Evolutionary conservation across 1,140 invertebrate species (phyloP), one percentile per base, ranked within the genome.

Genomic region (Solen grandis): DNA sequence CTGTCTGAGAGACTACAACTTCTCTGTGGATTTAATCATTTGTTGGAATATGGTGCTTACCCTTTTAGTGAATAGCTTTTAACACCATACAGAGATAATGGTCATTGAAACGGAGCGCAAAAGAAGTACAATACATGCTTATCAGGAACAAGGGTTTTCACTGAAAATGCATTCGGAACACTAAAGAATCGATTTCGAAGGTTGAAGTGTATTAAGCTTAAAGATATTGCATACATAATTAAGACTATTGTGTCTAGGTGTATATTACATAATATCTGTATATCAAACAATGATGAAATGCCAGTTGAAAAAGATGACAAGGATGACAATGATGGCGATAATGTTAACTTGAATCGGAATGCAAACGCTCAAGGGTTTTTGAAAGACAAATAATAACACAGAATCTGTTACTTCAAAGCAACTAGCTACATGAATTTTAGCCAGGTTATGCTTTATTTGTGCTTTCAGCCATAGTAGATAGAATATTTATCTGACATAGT

Each of bases 181-280:
- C 36, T 82, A 50, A 82, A 82, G 66, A 46, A 16, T 22, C 52
- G 69, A 82, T 77, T 82, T 41, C 27, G 72, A 22, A 10, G 80
- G 22, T 27, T 76, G 5, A 65, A 70, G 31, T 27, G 72, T 16
- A 52, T 82, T 3, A 38, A 73, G 36, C 36, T 52, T 27, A 38
- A 14, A 22, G 38, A 70, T 27, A 76, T 82, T 57, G 66, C 70
- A 22, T 57, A 66, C 14, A 68, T 68, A 25, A 66, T 76, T 31
- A 59, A 77, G 52, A 50, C 35, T 59, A 54, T 70, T 14, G n/a
- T 82, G 41, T 25, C 69, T 27, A 36, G 55, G 54, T 82, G 80
- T 65, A 31, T 70, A 13, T 38, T 82, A 35, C 80, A 82, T 35
- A 76, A 82, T 27, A 52, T 82, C 14, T 74, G 62, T 31, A 55